phyloP scores from a whole-genome alignment of 2,797 vertebrate genomes.

The Syngnathus rostellatus region DNA sequence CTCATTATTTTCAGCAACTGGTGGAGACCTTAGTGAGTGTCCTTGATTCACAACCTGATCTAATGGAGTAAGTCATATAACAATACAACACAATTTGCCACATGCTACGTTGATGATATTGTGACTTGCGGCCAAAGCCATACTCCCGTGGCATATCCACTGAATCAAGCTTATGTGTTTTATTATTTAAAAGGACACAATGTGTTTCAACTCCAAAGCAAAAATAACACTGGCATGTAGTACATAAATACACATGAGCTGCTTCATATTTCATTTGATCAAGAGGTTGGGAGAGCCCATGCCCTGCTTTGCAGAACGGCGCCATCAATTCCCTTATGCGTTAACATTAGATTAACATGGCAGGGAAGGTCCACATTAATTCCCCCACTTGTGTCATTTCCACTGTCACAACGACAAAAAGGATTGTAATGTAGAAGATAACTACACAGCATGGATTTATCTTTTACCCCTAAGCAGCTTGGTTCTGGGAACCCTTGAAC shows the following conservation, averaged over 20 bases:
- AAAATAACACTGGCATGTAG: constrained; percentile 21
- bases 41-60: constrained; percentile 11
- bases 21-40: background rate
- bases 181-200: constrained; percentile 44
- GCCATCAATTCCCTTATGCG: constrained; percentile 26
- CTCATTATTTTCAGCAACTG: background rate
- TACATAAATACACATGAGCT: constrained; percentile 25
- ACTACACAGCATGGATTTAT: constrained; percentile 51
- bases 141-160: constrained; percentile 29
- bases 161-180: constrained; percentile 38
- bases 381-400: constrained; percentile 35
- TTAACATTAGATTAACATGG: constrained; percentile 45
- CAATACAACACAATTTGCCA: background rate
- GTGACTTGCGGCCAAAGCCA: constrained; percentile 27
- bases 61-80: background rate
- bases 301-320: constrained; percentile 14
- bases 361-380: constrained; percentile 38
- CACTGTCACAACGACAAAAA: constrained; percentile 46
- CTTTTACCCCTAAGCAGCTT: constrained; percentile 64
- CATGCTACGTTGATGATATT: constrained; percentile 36
- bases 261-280: constrained; percentile 43
- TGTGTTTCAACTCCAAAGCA: constrained; percentile 36
- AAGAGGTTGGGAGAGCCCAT: constrained; percentile 15
- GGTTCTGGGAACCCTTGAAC: constrained; percentile 52
- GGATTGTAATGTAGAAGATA: constrained; percentile 61